Conservation (phyloP, 2,113 vertebrate species). For the Boulengeromyrus knoepffleri region DNA sequence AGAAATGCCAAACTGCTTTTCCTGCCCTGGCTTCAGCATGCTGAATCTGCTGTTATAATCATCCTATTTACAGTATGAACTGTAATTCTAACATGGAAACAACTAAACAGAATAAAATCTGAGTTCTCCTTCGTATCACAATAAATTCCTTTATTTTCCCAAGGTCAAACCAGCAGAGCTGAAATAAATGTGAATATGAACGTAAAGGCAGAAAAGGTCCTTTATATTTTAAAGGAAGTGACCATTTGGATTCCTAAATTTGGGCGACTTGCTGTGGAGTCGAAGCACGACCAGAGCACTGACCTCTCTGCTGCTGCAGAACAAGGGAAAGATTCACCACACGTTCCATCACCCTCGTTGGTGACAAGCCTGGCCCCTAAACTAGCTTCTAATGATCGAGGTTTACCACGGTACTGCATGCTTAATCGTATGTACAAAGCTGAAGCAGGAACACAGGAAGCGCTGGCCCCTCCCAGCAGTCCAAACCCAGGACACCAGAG, state of each 20-base stretch:
- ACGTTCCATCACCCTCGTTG: not conserved
- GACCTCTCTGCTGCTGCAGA: not conserved
- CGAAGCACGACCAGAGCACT: not conserved
- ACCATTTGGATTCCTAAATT: not conserved
- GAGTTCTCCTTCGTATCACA: not conserved
- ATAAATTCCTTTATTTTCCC: not conserved
- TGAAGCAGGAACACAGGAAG: not conserved
- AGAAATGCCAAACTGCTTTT: not conserved
- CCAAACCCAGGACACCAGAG: not conserved
- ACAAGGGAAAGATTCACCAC: not conserved
- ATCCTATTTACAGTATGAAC: not conserved
- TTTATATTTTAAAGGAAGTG: slow-evolving; percentile 6
- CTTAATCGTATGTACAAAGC: not conserved
- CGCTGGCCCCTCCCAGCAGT: not conserved
- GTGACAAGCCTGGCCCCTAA: not conserved
- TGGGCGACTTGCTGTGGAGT: not conserved
- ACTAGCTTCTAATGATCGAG: not conserved
- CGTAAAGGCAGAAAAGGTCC: not conserved
- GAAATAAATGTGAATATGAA: not conserved
- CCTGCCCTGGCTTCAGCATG: not conserved
- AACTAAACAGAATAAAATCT: not conserved
- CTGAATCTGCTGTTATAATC: not conserved
- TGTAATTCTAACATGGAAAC: not conserved
- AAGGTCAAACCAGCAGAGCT: not conserved
- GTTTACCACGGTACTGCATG: not conserved